These are phyloP conservation scores for Epizoanthus rinbou DNA, from an alignment of 92 coral and sea anemone species.

Conservation along the genomic window DNA sequence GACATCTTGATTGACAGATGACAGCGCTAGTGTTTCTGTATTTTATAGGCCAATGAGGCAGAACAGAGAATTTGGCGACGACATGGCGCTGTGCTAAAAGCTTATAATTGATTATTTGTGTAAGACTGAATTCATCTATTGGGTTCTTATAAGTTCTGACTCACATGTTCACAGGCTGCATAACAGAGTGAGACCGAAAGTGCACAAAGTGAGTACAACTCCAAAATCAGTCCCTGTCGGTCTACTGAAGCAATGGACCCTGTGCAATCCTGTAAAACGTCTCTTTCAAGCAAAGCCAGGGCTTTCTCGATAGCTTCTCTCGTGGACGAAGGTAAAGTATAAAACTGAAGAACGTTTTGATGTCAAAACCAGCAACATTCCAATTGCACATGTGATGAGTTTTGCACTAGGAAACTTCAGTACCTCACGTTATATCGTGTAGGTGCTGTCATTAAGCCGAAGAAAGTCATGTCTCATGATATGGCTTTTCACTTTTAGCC, in stretches of 20 bases:
- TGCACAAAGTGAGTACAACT: conserved; percentile 20
- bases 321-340: conserved; percentile 72
- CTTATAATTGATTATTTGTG: conserved; percentile 94
- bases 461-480: conserved; percentile 4
- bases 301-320: conserved; percentile 91
- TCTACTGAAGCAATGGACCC: conserved; percentile 44
- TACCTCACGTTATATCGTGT: neutral
- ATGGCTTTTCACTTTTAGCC: conserved; percentile 30
- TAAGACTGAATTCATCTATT: conserved; percentile 87
- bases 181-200: conserved; percentile 27
- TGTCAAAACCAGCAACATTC: neutral
- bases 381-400: neutral
- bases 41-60: conserved; percentile 65
- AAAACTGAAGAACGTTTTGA: too few species aligned
- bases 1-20: conserved; percentile 64
- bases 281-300: conserved; percentile 59
- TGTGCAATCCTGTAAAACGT: conserved; percentile 44
- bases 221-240: conserved; percentile 26
- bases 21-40: conserved; percentile 52
- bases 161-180: conserved; percentile 42
- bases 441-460: conserved; percentile 22
- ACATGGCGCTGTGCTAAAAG: conserved; percentile 97
- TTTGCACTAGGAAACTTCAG: neutral
- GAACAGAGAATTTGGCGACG: conserved; percentile 72
- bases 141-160: conserved; percentile 65